Percentiles rank a stretch among this genome's conserved stretches.
These are phyloP conservation scores for Sinocyclocheilus anophthalmus DNA, from an alignment of 2,113 vertebrate genomes.

Conservation along the genomic window DNA sequence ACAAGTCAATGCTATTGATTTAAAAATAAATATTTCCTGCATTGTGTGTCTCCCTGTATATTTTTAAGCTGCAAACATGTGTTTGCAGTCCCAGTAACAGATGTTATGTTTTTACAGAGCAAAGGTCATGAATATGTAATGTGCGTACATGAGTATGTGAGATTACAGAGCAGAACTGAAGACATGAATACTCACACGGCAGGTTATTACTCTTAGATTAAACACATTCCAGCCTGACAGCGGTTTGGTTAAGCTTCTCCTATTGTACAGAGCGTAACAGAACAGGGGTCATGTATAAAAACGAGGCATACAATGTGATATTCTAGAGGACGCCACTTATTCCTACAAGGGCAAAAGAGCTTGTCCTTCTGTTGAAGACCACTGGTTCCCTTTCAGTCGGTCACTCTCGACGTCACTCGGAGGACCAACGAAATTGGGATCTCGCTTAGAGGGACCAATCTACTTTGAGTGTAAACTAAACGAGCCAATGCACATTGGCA, in stretches of 20 bases:
- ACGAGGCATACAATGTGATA: not conserved
- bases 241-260: not conserved
- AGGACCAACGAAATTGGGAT: too few species aligned
- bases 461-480: too few species aligned
- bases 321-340: not conserved
- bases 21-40: constrained; percentile 18
- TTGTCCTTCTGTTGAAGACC: not conserved
- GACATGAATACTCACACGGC: constrained; percentile 42
- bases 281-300: not conserved
- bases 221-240: constrained; percentile 54
- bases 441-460: too few species aligned
- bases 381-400: not conserved
- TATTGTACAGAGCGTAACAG: not conserved
- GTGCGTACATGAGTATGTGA: constrained; percentile 65
- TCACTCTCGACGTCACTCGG: too few species aligned
- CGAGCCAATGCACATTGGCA: too few species aligned
- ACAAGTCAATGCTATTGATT: constrained; percentile 32
- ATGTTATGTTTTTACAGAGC: constrained; percentile 64
- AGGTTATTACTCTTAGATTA: constrained; percentile 72
- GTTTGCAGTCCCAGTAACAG: constrained; percentile 61
- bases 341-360: not conserved
- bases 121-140: constrained; percentile 70
- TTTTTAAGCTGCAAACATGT: constrained; percentile 46
- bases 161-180: constrained; percentile 58
- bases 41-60: constrained; percentile 7